phyloP scores from a whole-genome alignment of 2,797 vertebrate genomes.

The Oceanodroma leucorhoa region DNA sequence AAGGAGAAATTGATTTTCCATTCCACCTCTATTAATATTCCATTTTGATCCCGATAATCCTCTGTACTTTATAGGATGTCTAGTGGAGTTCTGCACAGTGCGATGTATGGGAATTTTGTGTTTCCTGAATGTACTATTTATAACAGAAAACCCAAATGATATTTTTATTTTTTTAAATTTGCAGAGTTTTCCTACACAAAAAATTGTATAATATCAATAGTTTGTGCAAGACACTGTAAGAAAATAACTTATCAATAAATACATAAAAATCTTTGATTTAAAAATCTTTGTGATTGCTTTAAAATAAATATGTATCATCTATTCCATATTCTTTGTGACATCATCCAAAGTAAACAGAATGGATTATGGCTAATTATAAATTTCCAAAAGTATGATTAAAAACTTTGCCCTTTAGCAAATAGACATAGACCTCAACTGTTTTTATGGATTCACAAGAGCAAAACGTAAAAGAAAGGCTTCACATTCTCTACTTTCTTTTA shows the following conservation, averaged over 20 bases:
- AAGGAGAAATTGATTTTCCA: conserved; percentile 62
- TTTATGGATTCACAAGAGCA: not conserved
- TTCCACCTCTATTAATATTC: conserved; percentile 57
- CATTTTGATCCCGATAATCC: conserved; percentile 54
- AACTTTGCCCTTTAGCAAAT: not conserved
- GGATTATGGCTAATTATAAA: not conserved
- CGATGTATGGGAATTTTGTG: not conserved
- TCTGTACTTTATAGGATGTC: not conserved
- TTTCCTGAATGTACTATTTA: not conserved
- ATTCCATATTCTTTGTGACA: not conserved
- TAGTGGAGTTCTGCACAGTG: not conserved
- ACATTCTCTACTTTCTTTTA: not conserved
- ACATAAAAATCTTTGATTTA: not conserved
- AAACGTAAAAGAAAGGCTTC: not conserved
- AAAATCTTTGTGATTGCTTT: not conserved
- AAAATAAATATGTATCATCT: not conserved
- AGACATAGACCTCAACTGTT: not conserved
- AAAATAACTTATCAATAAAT: not conserved
- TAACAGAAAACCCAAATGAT: not conserved
- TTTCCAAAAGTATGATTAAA: not conserved
- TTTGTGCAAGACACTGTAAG: not conserved
- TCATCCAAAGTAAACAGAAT: not conserved
- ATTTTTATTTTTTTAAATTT: not conserved
- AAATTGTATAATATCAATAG: not conserved
- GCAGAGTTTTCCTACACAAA: not conserved